A percentile compares a stretch with the other conserved stretches of the same genome.
Conservation (phyloP, 2,113 vertebrate genomes). For the Perccottus glenii region DNA sequence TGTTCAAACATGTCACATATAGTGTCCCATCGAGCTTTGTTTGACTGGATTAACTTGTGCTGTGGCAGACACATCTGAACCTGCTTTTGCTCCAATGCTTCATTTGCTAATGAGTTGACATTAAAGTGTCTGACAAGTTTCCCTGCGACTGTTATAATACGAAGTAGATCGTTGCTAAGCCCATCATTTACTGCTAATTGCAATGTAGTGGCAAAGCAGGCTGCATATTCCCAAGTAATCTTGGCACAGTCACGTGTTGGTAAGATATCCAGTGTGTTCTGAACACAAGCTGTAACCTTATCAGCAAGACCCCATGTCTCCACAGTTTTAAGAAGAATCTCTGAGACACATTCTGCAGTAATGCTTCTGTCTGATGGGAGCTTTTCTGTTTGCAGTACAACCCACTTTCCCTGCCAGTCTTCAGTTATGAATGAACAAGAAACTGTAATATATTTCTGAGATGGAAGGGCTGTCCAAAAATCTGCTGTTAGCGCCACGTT, state of each 20-base stretch:
- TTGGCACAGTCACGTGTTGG: background rate
- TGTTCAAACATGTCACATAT: constrained; percentile 66
- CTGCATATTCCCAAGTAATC: constrained; percentile 45
- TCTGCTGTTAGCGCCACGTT: constrained; percentile 61
- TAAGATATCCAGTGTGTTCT: constrained; percentile 33
- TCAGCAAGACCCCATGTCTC: constrained; percentile 48
- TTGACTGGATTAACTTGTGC: constrained; percentile 53
- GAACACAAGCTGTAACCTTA: constrained; percentile 58
- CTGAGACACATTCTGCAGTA: constrained; percentile 7
- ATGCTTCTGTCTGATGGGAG: constrained; percentile 18
- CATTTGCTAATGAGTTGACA: constrained; percentile 29
- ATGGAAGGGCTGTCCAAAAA: constrained; percentile 56
- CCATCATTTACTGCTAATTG: constrained; percentile 52
- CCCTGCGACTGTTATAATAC: constrained; percentile 48
- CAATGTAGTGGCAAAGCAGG: constrained; percentile 57
- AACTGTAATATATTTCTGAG: constrained; percentile 55
- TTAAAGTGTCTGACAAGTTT: constrained; percentile 61
- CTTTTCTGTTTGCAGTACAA: constrained; percentile 63
- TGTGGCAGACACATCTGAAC: constrained; percentile 64
- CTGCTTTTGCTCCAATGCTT: constrained; percentile 61
- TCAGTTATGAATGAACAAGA: constrained; percentile 66
- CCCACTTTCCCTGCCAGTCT: constrained; percentile 57
- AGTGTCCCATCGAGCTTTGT: constrained; percentile 61
- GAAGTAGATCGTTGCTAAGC: constrained; percentile 53
- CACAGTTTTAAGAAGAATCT: constrained; percentile 42